Evolutionary conservation across 2,113 vertebrate species (phyloP), one percentile per base, ranked within the genome.

Genomic region (Megalops atlanticus): DNA sequence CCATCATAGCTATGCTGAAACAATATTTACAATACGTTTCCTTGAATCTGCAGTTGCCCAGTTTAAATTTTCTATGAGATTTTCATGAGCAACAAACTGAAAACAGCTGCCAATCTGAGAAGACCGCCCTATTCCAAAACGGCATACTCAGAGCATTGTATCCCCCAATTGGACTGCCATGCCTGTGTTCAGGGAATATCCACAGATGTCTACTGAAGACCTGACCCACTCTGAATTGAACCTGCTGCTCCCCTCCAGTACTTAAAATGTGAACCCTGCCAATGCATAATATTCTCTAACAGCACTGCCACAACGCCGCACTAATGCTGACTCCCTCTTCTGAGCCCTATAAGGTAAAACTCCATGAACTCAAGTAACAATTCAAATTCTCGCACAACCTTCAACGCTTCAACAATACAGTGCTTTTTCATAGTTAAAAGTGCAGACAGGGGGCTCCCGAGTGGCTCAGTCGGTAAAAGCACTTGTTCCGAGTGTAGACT

Each of bases 1-100:
- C 40, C 24, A 4, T 6, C 36, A 2, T 16, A 7, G 69, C 79
- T 52, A 71, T 14, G 21, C 33, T 15, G 5, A 73, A 71, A 79
- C 77, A 75, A 79, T 52, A 79, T 43, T 79, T 75, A 79, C 52
- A 83, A 74, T 14, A 15, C 12, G 39, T 40, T 74, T 78, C n/a
- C 27, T 52, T n/a, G 4, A 41, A 24, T n/a, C 40, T 40, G 71
- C 18, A 38, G 38, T 31, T n/a, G 35, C 71, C 21, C 33, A 24
- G 7, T 40, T 40, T 2, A 40, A 31, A 21, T 36, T 40, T 39
- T 73, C 38, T 24, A 73, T 18, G 12, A 1, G 14, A 24, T 18
- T 21, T 1, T n/a, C n/a, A 73, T n/a, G 24, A 27, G 38, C 27
- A 40, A 12, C 71, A 73, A 38, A 73, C 21, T 21, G 31, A n/a